Evolutionary conservation across 2,113 vertebrate genomes (phyloP).

Genomic region (Ardeotis arabs): DNA sequence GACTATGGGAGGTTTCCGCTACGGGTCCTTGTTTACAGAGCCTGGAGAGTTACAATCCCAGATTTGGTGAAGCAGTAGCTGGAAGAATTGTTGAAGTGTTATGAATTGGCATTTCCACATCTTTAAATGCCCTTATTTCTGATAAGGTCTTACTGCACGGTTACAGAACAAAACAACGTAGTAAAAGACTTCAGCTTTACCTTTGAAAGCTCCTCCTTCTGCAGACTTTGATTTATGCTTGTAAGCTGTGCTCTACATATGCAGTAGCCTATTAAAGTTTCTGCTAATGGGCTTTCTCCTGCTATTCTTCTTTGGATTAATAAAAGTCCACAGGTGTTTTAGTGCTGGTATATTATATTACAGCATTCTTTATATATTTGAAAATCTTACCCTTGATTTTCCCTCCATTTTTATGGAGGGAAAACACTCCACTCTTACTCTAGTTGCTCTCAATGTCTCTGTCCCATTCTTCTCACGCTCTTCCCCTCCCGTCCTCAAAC

Average conservation of each 20-base stretch:
- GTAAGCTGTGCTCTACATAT: background rate
- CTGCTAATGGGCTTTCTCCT: background rate
- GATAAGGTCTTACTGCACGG: background rate
- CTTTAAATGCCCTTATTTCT: background rate
- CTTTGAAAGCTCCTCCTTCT: background rate
- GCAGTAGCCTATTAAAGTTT: background rate
- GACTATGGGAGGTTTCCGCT: background rate
- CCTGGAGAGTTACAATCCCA: background rate
- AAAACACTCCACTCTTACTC: background rate
- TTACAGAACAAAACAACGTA: background rate
- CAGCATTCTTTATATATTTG: background rate
- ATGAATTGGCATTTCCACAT: background rate
- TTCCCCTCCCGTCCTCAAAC: no score
- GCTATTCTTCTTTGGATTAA: background rate
- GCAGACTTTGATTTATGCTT: background rate
- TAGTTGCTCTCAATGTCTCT: background rate
- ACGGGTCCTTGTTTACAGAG: background rate
- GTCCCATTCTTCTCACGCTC: no score
- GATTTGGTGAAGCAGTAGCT: background rate
- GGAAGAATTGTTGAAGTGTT: background rate
- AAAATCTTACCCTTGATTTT: background rate
- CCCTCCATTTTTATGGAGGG: background rate
- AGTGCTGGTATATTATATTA: background rate
- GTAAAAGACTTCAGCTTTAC: background rate
- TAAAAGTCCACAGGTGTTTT: background rate